A percentile compares a stretch with the other conserved stretches of the same genome.
Evolutionary conservation across 2,888 invertebrate genomes (phyloP).

Genomic region (Poecilus cupreus): DNA sequence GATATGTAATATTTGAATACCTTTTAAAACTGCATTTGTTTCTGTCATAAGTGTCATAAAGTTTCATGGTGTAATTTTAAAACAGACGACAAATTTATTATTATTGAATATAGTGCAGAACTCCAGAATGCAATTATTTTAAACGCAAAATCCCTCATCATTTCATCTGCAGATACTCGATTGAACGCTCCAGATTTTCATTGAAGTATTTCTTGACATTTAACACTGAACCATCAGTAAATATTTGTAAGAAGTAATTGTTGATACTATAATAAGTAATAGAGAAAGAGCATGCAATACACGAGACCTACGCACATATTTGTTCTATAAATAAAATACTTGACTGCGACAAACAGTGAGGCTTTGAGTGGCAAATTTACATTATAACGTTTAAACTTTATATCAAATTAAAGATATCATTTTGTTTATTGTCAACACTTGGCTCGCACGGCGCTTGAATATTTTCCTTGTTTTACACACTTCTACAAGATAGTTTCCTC

Average conservation of each 20-base stretch:
- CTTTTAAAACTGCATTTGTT: too few relatives aligned
- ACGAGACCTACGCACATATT: constrained; percentile 52
- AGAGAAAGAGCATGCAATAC: constrained; percentile 39
- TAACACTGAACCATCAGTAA: constrained; percentile 34
- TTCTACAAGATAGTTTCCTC: too few relatives aligned
- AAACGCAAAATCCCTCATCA: too few relatives aligned
- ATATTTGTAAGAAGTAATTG: constrained; percentile 51
- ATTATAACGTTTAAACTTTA: constrained; percentile 41
- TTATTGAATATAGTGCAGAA: too few relatives aligned
- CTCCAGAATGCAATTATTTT: too few relatives aligned
- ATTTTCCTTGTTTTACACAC: not conserved
- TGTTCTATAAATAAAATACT: constrained; percentile 52
- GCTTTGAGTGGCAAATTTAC: constrained; percentile 49
- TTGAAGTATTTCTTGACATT: constrained; percentile 9
- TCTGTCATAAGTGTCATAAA: too few relatives aligned
- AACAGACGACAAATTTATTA: too few relatives aligned
- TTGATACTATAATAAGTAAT: constrained; percentile 53
- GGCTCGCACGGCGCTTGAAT: not conserved
- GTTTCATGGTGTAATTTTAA: too few relatives aligned
- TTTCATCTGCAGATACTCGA: too few relatives aligned
- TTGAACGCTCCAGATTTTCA: not conserved
- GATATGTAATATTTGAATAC: too few relatives aligned
- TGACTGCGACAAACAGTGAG: constrained; percentile 9
- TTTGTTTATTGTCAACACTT: constrained; percentile 31
- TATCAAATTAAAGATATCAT: constrained; percentile 45